These are phyloP conservation scores for Drosophila kuntzei DNA, from an alignment of 2,888 invertebrate species.

Conservation along the genomic window DNA sequence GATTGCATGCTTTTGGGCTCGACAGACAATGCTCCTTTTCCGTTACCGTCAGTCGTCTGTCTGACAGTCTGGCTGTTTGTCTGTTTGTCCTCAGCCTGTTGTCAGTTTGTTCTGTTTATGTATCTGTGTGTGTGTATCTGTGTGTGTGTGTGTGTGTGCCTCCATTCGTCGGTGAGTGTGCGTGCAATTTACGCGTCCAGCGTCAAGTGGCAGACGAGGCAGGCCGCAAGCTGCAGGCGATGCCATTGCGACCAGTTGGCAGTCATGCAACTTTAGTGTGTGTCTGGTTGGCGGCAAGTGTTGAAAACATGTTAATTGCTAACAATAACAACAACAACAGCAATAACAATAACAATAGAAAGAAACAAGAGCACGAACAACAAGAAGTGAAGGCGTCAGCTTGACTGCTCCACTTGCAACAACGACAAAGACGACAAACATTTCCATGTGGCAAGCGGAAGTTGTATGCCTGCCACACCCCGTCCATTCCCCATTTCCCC, in stretches of 20 bases:
- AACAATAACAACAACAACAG: conserved; percentile 65
- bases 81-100: conserved; percentile 3
- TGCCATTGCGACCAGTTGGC: conserved; percentile 60
- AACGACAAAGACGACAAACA: conserved; percentile 43
- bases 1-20: conserved; percentile 44
- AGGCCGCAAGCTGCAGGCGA: conserved; percentile 66
- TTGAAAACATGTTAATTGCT: conserved; percentile 81
- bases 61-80: background rate
- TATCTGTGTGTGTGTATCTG: background rate
- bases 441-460: conserved; percentile 68
- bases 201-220: conserved; percentile 63
- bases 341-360: conserved; percentile 17
- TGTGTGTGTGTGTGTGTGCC: background rate
- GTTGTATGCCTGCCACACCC: conserved; percentile 29
- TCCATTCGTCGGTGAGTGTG: conserved; percentile 31
- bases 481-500: background rate
- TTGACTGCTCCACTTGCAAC: conserved; percentile 52
- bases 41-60: conserved; percentile 25
- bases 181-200: conserved; percentile 66
- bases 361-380: conserved; percentile 13
- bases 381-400: conserved; percentile 45
- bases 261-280: conserved; percentile 54
- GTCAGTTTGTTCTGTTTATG: conserved; percentile 11
- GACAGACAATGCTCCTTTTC: conserved; percentile 53
- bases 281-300: conserved; percentile 63